Conservation (phyloP, 2,888 invertebrate species). For the Clostera curtula region DNA sequence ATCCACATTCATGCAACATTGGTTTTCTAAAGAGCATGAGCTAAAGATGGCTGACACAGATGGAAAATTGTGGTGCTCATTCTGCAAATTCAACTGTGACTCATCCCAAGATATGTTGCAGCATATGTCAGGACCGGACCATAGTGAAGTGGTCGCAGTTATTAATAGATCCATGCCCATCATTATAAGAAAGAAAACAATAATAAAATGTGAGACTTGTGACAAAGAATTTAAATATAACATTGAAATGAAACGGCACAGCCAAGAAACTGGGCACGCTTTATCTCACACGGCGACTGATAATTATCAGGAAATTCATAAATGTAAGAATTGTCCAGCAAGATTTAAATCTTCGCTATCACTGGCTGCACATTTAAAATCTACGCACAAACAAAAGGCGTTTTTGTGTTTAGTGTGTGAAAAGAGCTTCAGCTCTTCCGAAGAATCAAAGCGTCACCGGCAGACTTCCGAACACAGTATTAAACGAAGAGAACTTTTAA, state of each 20-base stretch:
- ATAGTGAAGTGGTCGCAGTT: slow-evolving; percentile 82
- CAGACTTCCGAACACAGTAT: slow-evolving; percentile 78
- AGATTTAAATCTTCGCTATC: slow-evolving; percentile 77
- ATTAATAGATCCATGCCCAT: slow-evolving; percentile 89
- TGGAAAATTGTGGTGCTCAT: slow-evolving; percentile 82
- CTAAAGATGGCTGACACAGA: slow-evolving; percentile 59
- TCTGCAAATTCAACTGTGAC: slow-evolving; percentile 81
- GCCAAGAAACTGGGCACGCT: slow-evolving; percentile 65
- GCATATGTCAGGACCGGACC: slow-evolving; percentile 79
- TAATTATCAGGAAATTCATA: slow-evolving; percentile 77
- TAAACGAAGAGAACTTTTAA: slow-evolving; percentile 59
- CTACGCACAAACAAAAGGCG: slow-evolving; percentile 73
- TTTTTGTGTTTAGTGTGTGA: slow-evolving; percentile 82
- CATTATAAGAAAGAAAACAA: slow-evolving; percentile 79
- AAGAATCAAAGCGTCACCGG: slow-evolving; percentile 79
- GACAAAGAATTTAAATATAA: slow-evolving; percentile 82
- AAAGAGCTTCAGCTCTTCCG: slow-evolving; percentile 74
- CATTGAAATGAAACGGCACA: slow-evolving; percentile 80
- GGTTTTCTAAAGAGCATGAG: slow-evolving; percentile 79
- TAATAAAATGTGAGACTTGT: slow-evolving; percentile 80
- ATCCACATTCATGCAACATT: slow-evolving; percentile 81
- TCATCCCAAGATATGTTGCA: slow-evolving; percentile 78
- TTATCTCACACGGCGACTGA: slow-evolving; percentile 74
- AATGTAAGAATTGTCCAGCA: slow-evolving; percentile 76
- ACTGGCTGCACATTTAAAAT: slow-evolving; percentile 79